These are phyloP conservation scores for Chorisops tibialis DNA, from an alignment of 2,888 invertebrate genomes.

Conservation along the genomic window DNA sequence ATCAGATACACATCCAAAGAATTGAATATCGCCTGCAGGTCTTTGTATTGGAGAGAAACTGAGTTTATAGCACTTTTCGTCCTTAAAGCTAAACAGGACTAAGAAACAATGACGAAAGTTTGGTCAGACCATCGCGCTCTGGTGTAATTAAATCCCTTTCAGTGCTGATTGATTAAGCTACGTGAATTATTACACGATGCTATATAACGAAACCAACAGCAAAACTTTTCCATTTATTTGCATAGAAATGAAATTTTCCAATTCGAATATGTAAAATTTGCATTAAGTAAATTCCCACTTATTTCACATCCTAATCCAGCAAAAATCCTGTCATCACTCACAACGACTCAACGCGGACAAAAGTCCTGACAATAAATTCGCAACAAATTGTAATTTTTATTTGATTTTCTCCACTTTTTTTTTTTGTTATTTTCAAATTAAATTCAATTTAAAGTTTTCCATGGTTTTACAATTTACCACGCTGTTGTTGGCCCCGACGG, in stretches of 20 bases:
- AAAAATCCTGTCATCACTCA: conserved; percentile 21
- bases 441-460: conserved; percentile 19
- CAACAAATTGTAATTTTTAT: conserved; percentile 20
- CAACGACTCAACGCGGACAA: conserved; percentile 5
- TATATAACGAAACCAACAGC: too few species aligned
- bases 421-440: conserved; percentile 6
- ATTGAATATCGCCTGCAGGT: too few species aligned
- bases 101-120: too few species aligned
- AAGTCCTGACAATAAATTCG: conserved; percentile 10
- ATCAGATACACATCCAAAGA: not conserved
- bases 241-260: conserved; percentile 24
- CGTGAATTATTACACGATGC: too few species aligned
- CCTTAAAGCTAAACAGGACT: too few species aligned
- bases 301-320: conserved; percentile 11
- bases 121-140: too few species aligned
- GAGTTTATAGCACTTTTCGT: too few species aligned
- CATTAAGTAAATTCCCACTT: conserved; percentile 11
- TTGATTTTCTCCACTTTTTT: not conserved
- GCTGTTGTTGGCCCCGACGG: not conserved
- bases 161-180: too few species aligned
- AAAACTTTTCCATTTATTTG: not conserved
- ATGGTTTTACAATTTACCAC: conserved; percentile 15
- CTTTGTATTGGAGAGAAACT: too few species aligned
- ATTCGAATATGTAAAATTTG: conserved; percentile 22
- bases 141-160: too few species aligned